phyloP scores from a whole-genome alignment of 1,140 invertebrate genomes.

The Pristionchus pacificus region DNA sequence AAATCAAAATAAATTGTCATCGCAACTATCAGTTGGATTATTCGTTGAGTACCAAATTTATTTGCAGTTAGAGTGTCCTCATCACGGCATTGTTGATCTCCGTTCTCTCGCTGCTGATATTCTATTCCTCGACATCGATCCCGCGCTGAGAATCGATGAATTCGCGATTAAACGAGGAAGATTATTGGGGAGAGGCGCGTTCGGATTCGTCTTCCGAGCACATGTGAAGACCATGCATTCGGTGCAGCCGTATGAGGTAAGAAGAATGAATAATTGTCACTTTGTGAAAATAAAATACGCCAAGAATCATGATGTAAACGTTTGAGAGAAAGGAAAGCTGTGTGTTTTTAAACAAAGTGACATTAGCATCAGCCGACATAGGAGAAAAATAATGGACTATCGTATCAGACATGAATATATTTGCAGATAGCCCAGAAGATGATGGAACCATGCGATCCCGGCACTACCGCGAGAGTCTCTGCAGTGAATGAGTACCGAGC shows the following conservation, averaged over 20 bases:
- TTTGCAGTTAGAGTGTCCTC: slow-evolving; percentile 68
- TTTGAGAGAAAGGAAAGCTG: too few relatives aligned
- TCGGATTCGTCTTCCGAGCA: slow-evolving; percentile 89
- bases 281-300: too few relatives aligned
- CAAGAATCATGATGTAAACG: too few relatives aligned
- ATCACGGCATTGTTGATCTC: slow-evolving; percentile 70
- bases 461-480: slow-evolving; percentile 70
- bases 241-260: slow-evolving; percentile 16
- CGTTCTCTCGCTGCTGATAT: slow-evolving; percentile 75
- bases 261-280: too few relatives aligned
- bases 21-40: too few relatives aligned
- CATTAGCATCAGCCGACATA: too few relatives aligned
- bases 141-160: slow-evolving; percentile 72
- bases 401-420: too few relatives aligned
- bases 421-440: slow-evolving; percentile 94
- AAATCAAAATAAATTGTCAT: slow-evolving; percentile 1
- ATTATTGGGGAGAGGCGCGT: slow-evolving; percentile 87
- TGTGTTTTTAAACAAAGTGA: too few relatives aligned
- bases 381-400: too few relatives aligned
- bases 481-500: slow-evolving; percentile 77
- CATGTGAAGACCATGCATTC: slow-evolving; percentile 65
- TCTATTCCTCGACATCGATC: slow-evolving; percentile 81
- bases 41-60: too few relatives aligned
- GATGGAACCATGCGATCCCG: slow-evolving; percentile 85
- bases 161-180: slow-evolving; percentile 74